These are phyloP conservation scores for Eulemur rufifrons DNA, from an alignment of 2,113 vertebrate species.

Conservation along the genomic window DNA sequence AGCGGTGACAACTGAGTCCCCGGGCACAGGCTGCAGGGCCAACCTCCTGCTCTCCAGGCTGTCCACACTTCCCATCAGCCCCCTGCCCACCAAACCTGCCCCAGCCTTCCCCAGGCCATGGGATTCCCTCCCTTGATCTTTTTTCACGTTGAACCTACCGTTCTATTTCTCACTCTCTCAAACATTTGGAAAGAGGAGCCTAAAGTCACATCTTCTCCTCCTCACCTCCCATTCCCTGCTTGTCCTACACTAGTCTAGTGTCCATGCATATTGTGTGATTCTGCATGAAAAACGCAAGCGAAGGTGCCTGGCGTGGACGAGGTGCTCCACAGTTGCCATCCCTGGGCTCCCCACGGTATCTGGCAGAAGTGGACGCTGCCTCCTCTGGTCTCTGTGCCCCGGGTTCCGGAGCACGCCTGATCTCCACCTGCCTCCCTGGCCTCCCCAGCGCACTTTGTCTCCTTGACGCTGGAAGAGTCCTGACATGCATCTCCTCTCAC, in stretches of 20 bases:
- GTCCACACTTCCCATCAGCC: too few species aligned
- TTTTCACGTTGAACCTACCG: too few species aligned
- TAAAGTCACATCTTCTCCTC: too few species aligned
- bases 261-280: fast-evolving
- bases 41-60: background rate
- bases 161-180: background rate
- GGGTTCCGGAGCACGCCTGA: fast-evolving
- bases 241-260: background rate
- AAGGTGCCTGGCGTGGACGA: background rate
- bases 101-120: background rate
- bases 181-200: background rate
- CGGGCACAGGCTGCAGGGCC: background rate
- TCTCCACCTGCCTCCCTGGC: background rate
- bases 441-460: background rate
- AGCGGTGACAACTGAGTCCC: background rate
- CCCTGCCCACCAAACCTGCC: background rate
- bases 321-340: fast-evolving
- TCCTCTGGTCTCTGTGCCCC: background rate
- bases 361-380: fast-evolving
- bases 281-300: background rate
- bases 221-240: background rate
- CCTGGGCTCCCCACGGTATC: background rate
- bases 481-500: background rate
- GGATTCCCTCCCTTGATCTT: background rate
- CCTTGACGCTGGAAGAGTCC: background rate